Percentiles rank a stretch among this genome's conserved stretches.
phyloP scores from a whole-genome alignment of 2,888 invertebrate species.

The Xestoiulus laeticollis region DNA sequence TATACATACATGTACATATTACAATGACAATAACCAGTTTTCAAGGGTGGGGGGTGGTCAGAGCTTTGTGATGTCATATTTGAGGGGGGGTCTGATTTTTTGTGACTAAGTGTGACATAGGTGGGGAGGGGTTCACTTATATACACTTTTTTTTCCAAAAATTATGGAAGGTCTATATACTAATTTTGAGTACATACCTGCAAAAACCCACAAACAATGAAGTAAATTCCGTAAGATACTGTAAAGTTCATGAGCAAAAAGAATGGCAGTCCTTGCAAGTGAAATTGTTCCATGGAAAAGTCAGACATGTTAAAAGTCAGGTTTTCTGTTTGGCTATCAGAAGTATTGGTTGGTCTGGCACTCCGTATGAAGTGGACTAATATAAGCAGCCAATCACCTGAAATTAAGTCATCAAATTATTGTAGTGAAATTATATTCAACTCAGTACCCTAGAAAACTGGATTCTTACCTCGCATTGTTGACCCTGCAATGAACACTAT shows the following conservation, averaged over 20 bases:
- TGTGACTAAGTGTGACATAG: no score
- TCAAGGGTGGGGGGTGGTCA: no score
- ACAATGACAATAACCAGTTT: no score
- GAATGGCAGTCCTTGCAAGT: slow-evolving; percentile 49
- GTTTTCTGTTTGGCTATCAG: not conserved
- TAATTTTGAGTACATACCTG: slow-evolving; percentile 74
- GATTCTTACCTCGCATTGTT: slow-evolving; percentile 54
- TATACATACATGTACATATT: no score
- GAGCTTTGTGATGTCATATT: no score
- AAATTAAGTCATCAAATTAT: slow-evolving; percentile 56
- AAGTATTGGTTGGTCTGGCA: slow-evolving; percentile 58
- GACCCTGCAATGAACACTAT: slow-evolving; percentile 73
- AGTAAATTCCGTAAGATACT: slow-evolving; percentile 72
- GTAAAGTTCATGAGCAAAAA: slow-evolving; percentile 60
- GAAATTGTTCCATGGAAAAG: slow-evolving; percentile 50
- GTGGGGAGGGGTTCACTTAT: no score
- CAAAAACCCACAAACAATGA: slow-evolving; percentile 73
- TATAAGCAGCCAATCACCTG: slow-evolving; percentile 76
- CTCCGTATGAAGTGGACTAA: slow-evolving; percentile 71
- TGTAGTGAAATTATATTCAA: not conserved
- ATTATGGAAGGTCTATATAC: no score
- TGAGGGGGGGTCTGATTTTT: no score
- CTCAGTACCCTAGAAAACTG: not conserved
- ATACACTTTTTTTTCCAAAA: no score
- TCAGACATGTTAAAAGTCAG: not conserved